Evolutionary conservation across 1,140 invertebrate species (phyloP).

Genomic region (Drosophila ironensis): DNA sequence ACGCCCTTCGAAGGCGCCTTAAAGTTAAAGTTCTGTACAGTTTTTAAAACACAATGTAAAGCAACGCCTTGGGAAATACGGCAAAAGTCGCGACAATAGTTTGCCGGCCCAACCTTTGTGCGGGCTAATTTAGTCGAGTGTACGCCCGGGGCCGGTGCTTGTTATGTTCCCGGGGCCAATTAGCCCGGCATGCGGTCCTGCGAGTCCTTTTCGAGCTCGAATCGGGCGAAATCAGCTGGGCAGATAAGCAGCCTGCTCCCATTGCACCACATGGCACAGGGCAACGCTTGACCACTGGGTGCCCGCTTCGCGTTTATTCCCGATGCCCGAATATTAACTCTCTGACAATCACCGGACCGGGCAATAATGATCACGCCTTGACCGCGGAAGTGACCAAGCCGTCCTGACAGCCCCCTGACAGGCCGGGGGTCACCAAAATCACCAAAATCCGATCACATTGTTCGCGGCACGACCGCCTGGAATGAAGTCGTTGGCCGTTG

Average conservation of each 20-base stretch:
- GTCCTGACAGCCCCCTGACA: too few relatives aligned
- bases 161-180: constrained; percentile 2
- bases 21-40: too few relatives aligned
- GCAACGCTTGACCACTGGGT: constrained; percentile 29
- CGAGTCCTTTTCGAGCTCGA: background rate
- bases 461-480: constrained; percentile 61
- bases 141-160: background rate
- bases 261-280: constrained; percentile 19
- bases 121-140: constrained; percentile 15
- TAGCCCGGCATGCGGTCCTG: constrained; percentile 38
- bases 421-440: background rate
- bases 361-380: constrained; percentile 30
- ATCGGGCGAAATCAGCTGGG: constrained; percentile 23
- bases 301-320: background rate
- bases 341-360: constrained; percentile 8
- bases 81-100: too few relatives aligned
- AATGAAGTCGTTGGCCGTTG: constrained; percentile 64
- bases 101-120: too few relatives aligned
- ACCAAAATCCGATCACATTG: constrained; percentile 19
- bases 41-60: too few relatives aligned
- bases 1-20: too few relatives aligned
- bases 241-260: constrained; percentile 48
- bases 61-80: too few relatives aligned
- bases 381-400: constrained; percentile 61
- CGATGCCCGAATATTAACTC: background rate